Evolutionary conservation across 2,888 invertebrate species (phyloP).

Genomic region (Adelphocoris suturalis): DNA sequence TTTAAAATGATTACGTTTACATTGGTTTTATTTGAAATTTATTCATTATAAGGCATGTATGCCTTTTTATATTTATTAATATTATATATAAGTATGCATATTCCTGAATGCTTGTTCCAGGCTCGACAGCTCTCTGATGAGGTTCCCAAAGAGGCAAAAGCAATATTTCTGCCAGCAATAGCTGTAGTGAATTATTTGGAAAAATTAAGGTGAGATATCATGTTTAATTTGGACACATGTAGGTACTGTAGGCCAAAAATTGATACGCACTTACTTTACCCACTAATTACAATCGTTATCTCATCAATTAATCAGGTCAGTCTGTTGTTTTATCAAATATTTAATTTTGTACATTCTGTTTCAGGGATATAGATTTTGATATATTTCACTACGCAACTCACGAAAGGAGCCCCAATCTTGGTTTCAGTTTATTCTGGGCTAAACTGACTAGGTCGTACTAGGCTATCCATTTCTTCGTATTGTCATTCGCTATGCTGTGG

Average conservation of each 20-base stretch:
- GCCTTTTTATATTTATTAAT: too few species aligned
- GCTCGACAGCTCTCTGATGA: constrained; percentile 46
- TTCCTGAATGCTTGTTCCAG: neutral
- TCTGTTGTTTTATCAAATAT: too few species aligned
- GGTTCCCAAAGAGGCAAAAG: constrained; percentile 53
- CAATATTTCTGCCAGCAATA: constrained; percentile 60
- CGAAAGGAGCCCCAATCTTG: constrained; percentile 6
- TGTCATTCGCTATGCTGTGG: neutral
- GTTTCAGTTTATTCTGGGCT: constrained; percentile 55
- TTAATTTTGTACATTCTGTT: neutral
- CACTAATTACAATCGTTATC: too few species aligned
- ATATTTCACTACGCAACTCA: constrained; percentile 5
- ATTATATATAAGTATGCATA: too few species aligned
- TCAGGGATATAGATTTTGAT: constrained; percentile 68
- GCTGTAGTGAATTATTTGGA: constrained; percentile 40
- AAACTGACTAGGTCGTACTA: constrained; percentile 51
- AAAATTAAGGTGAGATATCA: constrained; percentile 48
- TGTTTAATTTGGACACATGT: too few species aligned
- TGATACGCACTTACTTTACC: too few species aligned
- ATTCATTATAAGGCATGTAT: too few species aligned
- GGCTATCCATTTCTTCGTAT: neutral
- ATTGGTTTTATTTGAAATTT: too few species aligned
- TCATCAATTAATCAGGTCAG: too few species aligned
- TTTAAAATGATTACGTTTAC: neutral
- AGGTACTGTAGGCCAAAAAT: too few species aligned